These are phyloP conservation scores for Pyxicephalus adspersus DNA, from an alignment of 2,113 vertebrate species.

Conservation along the genomic window DNA sequence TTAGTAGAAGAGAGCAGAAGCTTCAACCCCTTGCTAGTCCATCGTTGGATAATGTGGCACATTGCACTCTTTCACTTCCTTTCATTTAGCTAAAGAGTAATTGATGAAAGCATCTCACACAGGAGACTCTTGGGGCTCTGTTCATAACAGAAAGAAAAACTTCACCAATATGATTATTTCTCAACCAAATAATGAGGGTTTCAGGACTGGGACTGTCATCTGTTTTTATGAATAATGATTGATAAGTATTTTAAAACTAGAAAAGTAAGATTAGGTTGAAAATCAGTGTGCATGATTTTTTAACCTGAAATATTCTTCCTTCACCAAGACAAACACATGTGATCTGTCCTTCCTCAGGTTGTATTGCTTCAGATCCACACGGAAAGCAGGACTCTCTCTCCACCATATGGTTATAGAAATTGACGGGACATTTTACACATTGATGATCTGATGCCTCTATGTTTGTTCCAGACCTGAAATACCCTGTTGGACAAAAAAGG, in stretches of 20 bases:
- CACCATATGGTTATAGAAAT: slow-evolving; percentile 76
- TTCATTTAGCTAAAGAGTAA: too few relatives aligned
- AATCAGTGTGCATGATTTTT: not conserved
- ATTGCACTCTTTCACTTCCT: too few relatives aligned
- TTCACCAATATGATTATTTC: too few relatives aligned
- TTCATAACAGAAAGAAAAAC: too few relatives aligned
- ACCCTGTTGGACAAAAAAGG: slow-evolving; percentile 79
- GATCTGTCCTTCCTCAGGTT: slow-evolving; percentile 77
- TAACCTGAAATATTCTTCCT: slow-evolving; percentile 84
- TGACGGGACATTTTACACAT: slow-evolving; percentile 78
- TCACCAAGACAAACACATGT: slow-evolving; percentile 73
- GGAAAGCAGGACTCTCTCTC: slow-evolving; percentile 73
- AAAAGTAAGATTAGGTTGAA: not conserved
- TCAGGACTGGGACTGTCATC: too few relatives aligned
- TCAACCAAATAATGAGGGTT: too few relatives aligned
- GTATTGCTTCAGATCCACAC: slow-evolving; percentile 79
- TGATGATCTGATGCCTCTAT: slow-evolving; percentile 34
- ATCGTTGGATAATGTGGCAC: too few relatives aligned
- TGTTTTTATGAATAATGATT: not conserved
- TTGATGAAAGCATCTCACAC: too few relatives aligned
- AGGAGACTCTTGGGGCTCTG: too few relatives aligned
- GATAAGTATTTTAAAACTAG: not conserved
- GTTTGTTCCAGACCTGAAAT: slow-evolving; percentile 68
- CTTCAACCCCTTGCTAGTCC: too few relatives aligned
- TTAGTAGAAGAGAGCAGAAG: too few relatives aligned